Evolutionary conservation across 2,797 vertebrate species (phyloP).

Genomic region (Pterois miles): DNA sequence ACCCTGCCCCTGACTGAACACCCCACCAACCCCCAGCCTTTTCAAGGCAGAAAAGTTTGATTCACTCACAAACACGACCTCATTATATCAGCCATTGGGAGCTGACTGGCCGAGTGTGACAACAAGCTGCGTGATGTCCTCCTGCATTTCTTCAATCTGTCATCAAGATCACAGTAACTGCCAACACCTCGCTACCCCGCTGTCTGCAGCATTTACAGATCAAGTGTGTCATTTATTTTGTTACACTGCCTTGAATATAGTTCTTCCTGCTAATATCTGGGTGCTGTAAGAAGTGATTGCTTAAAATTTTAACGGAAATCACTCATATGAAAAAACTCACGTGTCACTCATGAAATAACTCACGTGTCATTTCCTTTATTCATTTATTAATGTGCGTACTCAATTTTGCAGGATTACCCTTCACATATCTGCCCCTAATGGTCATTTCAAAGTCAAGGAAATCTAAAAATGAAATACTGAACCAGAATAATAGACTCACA

Average conservation of each 20-base stretch:
- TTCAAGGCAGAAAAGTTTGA: background rate
- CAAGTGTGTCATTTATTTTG: background rate
- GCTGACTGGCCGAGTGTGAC: background rate
- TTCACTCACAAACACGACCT: background rate
- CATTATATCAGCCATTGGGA: slow-evolving; percentile 5
- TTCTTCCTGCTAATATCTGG: background rate
- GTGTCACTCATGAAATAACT: background rate
- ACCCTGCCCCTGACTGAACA: background rate
- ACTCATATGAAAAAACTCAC: background rate
- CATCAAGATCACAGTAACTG: slow-evolving; percentile 13
- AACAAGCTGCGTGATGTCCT: slow-evolving; percentile 1
- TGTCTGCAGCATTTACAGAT: slow-evolving; percentile 6
- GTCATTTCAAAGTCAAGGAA: background rate
- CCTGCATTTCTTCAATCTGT: slow-evolving; percentile 19
- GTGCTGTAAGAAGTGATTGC: background rate
- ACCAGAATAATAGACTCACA: background rate
- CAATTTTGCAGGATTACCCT: background rate
- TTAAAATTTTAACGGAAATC: background rate
- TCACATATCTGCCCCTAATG: background rate
- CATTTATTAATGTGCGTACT: background rate
- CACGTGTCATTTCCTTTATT: background rate
- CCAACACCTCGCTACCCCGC: background rate
- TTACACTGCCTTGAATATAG: background rate
- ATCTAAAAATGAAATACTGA: background rate
- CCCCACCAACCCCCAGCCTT: background rate